phyloP scores from a whole-genome alignment of 2,888 invertebrate species.

The Drosophila cognata region DNA sequence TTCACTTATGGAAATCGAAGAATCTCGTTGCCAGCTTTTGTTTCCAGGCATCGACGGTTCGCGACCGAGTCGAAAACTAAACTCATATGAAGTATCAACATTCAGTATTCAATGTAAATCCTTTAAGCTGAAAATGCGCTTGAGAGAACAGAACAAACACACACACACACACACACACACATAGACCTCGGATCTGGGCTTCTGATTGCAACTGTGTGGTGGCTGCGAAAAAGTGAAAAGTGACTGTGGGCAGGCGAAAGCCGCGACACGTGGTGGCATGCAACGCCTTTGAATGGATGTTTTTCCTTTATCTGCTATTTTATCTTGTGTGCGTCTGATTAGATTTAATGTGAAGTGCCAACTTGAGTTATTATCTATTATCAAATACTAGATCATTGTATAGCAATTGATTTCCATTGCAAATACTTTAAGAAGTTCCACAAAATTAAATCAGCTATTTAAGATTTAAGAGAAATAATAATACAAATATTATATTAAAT shows the following conservation, averaged over 20 bases:
- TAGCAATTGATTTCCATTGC: conserved; percentile 7
- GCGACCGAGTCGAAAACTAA: conserved; percentile 67
- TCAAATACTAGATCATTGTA: conserved; percentile 15
- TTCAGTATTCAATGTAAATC: conserved; percentile 81
- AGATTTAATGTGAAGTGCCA: conserved; percentile 34
- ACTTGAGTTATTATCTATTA: conserved; percentile 49
- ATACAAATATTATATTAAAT: not conserved
- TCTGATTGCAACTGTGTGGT: conserved; percentile 54
- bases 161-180: not conserved
- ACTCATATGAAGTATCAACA: conserved; percentile 80
- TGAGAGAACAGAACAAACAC: conserved; percentile 33
- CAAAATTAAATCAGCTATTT: not conserved
- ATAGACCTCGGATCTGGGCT: conserved; percentile 44
- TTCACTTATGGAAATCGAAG: conserved; percentile 80
- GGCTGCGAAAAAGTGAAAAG: conserved; percentile 47
- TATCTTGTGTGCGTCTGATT: conserved; percentile 33
- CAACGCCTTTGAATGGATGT: conserved; percentile 27
- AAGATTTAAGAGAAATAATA: not conserved
- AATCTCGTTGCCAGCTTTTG: conserved; percentile 46
- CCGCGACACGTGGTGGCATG: conserved; percentile 40
- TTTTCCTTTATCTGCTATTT: conserved; percentile 2
- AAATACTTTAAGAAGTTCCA: not conserved
- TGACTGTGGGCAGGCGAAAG: conserved; percentile 26
- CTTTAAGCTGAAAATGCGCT: conserved; percentile 80
- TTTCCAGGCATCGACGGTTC: conserved; percentile 45